Evolutionary conservation across 2,888 invertebrate genomes (phyloP).

Genomic region (Cantharis lateralis): DNA sequence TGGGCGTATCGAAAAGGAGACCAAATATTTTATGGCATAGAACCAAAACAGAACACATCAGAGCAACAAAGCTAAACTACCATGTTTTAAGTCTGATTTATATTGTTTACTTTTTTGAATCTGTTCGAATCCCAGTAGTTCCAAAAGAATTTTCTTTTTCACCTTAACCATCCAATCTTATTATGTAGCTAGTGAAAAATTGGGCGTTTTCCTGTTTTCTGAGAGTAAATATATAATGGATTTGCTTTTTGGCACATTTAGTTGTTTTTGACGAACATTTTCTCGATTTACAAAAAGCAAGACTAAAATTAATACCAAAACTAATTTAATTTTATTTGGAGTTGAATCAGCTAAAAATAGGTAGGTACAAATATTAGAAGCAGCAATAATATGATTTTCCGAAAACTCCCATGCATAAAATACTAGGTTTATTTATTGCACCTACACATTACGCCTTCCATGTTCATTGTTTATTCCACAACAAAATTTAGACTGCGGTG

Average conservation of each 20-base stretch:
- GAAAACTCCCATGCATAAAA: background rate
- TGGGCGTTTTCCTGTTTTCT: too few relatives aligned
- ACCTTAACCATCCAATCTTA: too few relatives aligned
- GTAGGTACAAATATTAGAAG: background rate
- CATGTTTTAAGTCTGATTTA: too few relatives aligned
- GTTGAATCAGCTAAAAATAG: background rate
- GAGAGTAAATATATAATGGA: too few relatives aligned
- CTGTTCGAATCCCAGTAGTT: too few relatives aligned
- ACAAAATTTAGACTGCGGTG: background rate
- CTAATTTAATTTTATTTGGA: background rate
- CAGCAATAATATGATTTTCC: background rate
- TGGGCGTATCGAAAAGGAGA: slow-evolving; percentile 63
- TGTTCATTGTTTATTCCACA: background rate
- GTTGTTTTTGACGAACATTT: too few relatives aligned
- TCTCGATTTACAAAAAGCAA: too few relatives aligned
- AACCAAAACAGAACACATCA: slow-evolving; percentile 56
- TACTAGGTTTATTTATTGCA: background rate
- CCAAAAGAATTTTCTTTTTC: too few relatives aligned
- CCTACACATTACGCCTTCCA: background rate
- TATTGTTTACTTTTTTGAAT: too few relatives aligned
- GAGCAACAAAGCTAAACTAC: slow-evolving; percentile 14
- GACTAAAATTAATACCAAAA: too few relatives aligned
- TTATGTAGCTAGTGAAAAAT: too few relatives aligned
- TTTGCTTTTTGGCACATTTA: too few relatives aligned
- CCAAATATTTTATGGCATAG: slow-evolving; percentile 62